phyloP scores from a whole-genome alignment of 1,140 invertebrate genomes.

The Heliconius hermathena region DNA sequence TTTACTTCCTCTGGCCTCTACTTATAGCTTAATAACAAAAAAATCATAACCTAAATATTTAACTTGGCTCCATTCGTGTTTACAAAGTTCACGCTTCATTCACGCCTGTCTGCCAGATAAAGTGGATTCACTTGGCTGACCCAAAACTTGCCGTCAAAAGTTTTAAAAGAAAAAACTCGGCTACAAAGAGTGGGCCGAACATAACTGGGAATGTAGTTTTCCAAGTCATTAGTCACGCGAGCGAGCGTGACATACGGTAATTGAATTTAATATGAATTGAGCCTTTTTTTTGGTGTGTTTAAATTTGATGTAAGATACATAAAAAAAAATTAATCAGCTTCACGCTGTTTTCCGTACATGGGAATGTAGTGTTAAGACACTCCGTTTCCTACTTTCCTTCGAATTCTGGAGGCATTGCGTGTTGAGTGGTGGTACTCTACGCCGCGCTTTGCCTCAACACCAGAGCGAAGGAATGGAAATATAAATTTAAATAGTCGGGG shows the following conservation, averaged over 20 bases:
- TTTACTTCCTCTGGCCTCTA: too few relatives aligned
- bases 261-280: slow-evolving; percentile 12
- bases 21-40: background rate
- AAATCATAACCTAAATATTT: background rate
- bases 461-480: too few relatives aligned
- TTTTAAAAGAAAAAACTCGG: slow-evolving; percentile 58
- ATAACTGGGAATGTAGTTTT: slow-evolving; percentile 57
- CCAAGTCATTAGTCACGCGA: slow-evolving; percentile 60
- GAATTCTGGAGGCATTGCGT: too few relatives aligned
- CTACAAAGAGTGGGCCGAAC: slow-evolving; percentile 46
- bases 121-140: slow-evolving; percentile 27
- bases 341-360: too few relatives aligned
- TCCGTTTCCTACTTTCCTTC: too few relatives aligned
- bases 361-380: too few relatives aligned
- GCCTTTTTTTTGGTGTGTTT: background rate
- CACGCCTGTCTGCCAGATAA: slow-evolving; percentile 19
- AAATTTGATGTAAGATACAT: background rate
- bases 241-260: slow-evolving; percentile 42
- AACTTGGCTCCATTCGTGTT: background rate
- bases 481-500: too few relatives aligned
- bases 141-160: slow-evolving; percentile 42
- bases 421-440: too few relatives aligned
- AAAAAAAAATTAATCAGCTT: too few relatives aligned
- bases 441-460: too few relatives aligned
- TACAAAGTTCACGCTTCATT: slow-evolving; percentile 14